Evolutionary conservation across 2,113 vertebrate genomes (phyloP), one percentile per base, ranked within the genome.

Genomic region (Megaceryle maxima): DNA sequence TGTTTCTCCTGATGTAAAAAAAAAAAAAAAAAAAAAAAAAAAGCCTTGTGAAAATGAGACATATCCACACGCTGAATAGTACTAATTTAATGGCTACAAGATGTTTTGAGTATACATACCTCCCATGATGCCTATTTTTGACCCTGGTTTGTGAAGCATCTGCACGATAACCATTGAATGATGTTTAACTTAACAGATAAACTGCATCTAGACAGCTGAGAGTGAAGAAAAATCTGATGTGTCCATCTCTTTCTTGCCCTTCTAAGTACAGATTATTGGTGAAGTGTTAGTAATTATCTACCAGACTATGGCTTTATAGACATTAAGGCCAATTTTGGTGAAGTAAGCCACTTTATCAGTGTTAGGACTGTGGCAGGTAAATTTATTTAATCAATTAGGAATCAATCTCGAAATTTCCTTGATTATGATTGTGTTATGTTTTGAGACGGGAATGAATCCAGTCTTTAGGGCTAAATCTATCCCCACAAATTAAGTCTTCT

Each of bases 101-200:
- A 16, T n/a, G 9, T 79, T 87, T 91, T 73, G 53, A 21, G 57
- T 80, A 50, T 88, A 13, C 63, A 18, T 57, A 20, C 0, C 0
- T 43, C 13, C n/a, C 24, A 4, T 31, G 10, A 26, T 35, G 11
- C 6, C 4, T 74, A 6, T 25, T 90, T 83, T 78, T 88, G 26
- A 81, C 41, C 17, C 6, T 41, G 2, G 7, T 13, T 87, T 87
- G 24, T 79, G 63, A 81, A 77, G 9, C 1, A 10, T 39, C 50
- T 68, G 13, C 6, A 9, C 48, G 19, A 53, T 39, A 10, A 19
- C 4, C 1, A 0, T 4, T 56, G 67, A 59, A 73, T 53, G 22
- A 62, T 46, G 9, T 43, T 87, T 76, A 31, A 35, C 10, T 50
- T 95, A 35, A 56, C 33, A 76, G 11, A 53, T 19, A 9, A 90